A percentile compares a stretch with the other conserved stretches of the same genome.
phyloP scores from a whole-genome alignment of 2,797 vertebrate genomes.

The Ctenosaura bakeri region DNA sequence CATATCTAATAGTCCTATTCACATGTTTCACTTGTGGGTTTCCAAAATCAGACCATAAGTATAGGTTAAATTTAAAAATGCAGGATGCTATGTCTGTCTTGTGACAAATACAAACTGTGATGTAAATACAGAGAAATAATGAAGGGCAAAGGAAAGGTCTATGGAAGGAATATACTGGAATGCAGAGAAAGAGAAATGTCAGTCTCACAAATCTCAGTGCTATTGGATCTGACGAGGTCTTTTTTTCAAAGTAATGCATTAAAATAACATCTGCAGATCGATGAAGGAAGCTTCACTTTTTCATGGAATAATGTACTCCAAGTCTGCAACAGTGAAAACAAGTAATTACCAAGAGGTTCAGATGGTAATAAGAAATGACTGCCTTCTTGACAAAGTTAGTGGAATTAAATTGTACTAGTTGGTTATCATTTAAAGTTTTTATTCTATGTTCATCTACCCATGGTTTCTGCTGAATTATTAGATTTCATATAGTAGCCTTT shows the following conservation, averaged over 20 bases:
- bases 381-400: not conserved
- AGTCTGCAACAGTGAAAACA: too few relatives aligned
- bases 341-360: too few relatives aligned
- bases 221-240: too few relatives aligned
- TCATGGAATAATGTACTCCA: too few relatives aligned
- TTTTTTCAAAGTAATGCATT: too few relatives aligned
- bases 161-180: not conserved
- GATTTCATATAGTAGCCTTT: too few relatives aligned
- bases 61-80: not conserved
- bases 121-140: not conserved
- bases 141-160: not conserved
- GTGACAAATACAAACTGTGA: not conserved
- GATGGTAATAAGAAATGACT: not conserved
- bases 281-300: too few relatives aligned
- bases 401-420: not conserved
- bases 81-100: not conserved
- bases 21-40: not conserved
- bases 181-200: not conserved
- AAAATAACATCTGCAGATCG: too few relatives aligned
- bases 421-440: too few relatives aligned
- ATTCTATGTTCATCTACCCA: too few relatives aligned
- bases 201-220: too few relatives aligned
- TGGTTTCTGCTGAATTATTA: too few relatives aligned
- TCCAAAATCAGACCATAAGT: not conserved
- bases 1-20: constrained; percentile 22